These are phyloP conservation scores for Tragelaphus scriptus DNA, from an alignment of 2,113 vertebrate species.

Conservation along the genomic window DNA sequence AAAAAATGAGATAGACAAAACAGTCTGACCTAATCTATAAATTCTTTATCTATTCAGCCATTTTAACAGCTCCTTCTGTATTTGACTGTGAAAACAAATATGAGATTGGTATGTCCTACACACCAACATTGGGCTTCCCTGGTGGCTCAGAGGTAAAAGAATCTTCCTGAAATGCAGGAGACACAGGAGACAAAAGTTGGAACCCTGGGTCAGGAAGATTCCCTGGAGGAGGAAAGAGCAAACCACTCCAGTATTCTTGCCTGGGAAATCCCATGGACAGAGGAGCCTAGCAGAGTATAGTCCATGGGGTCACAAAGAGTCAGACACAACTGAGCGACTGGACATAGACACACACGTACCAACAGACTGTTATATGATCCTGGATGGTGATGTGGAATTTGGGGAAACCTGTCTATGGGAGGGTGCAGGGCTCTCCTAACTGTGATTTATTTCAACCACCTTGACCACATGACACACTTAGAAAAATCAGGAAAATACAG, in stretches of 20 bases:
- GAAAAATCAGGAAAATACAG: neutral
- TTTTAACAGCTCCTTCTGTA: neutral
- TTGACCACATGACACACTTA: neutral
- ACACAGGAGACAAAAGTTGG: neutral
- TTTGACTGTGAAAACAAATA: neutral
- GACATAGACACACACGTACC: neutral
- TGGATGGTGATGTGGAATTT: too few species aligned
- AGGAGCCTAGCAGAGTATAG: neutral
- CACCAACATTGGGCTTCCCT: neutral
- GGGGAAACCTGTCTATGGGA: accelerated
- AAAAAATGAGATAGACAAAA: too few species aligned
- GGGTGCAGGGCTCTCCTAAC: neutral
- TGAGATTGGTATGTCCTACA: neutral
- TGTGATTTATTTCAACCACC: neutral
- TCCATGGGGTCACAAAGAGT: neutral
- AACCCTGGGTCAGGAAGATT: neutral
- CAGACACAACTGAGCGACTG: neutral
- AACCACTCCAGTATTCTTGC: neutral
- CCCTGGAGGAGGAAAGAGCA: neutral
- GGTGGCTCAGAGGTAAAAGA: neutral
- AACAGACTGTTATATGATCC: neutral
- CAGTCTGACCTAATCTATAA: too few species aligned
- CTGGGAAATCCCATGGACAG: neutral
- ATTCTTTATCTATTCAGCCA: accelerated
- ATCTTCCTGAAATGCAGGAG: neutral